These are phyloP conservation scores for Resseliella maxima DNA, from an alignment of 2,888 invertebrate genomes.

Conservation along the genomic window DNA sequence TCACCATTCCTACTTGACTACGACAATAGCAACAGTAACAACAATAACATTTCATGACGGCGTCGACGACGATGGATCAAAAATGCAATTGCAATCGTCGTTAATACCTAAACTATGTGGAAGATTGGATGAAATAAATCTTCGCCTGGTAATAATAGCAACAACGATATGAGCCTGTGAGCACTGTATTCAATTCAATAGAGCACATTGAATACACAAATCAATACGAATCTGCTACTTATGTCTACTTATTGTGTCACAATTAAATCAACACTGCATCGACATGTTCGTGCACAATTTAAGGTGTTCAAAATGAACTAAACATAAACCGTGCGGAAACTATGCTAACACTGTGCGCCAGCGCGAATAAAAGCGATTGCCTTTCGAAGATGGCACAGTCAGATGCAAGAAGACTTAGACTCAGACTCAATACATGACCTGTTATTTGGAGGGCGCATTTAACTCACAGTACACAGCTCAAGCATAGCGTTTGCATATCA, in stretches of 20 bases:
- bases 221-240: slow-evolving; percentile 51
- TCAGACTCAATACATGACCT: slow-evolving; percentile 42
- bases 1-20: neutral
- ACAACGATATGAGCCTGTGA: neutral
- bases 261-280: slow-evolving; percentile 49
- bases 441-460: slow-evolving; percentile 11
- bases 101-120: neutral
- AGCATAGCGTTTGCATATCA: slow-evolving; percentile 37
- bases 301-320: slow-evolving; percentile 30
- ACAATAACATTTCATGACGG: too few species aligned
- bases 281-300: slow-evolving; percentile 53
- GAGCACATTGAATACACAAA: neutral
- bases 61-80: neutral
- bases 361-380: neutral
- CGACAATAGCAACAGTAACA: too few species aligned
- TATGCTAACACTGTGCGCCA: neutral
- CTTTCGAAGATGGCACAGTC: neutral
- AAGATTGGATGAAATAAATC: slow-evolving; percentile 17
- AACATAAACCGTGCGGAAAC: neutral
- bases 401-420: slow-evolving; percentile 42
- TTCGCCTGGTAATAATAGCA: neutral
- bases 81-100: slow-evolving; percentile 10
- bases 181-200: neutral
- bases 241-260: slow-evolving; percentile 55
- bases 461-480: neutral